Evolutionary conservation across 2,113 vertebrate genomes (phyloP).

Genomic region (Tonatia bakeri): DNA sequence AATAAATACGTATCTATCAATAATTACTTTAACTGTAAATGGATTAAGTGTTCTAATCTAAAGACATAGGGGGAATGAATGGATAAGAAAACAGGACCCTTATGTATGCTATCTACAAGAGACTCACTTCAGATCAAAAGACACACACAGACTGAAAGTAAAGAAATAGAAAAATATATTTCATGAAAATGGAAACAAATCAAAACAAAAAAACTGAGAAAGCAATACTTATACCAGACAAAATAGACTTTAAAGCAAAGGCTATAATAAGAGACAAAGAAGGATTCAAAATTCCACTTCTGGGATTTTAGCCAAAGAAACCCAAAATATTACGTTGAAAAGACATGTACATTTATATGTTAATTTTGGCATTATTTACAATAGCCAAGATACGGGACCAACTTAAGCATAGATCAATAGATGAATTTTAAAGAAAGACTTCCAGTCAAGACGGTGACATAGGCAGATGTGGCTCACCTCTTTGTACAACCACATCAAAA

Average conservation of each 20-base stretch:
- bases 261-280: not conserved
- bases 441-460: too few relatives aligned
- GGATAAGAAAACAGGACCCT: not conserved
- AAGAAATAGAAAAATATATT: not conserved
- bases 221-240: not conserved
- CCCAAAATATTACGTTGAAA: not conserved
- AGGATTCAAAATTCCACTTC: not conserved
- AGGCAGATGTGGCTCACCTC: too few relatives aligned
- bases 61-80: not conserved
- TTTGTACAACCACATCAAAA: too few relatives aligned
- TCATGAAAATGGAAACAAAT: not conserved
- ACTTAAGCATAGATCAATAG: not conserved
- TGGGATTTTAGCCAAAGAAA: not conserved
- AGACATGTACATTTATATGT: not conserved
- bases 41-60: not conserved
- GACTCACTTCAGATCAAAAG: not conserved
- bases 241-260: not conserved
- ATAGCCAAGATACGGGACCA: not conserved
- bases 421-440: not conserved
- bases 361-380: not conserved
- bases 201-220: not conserved
- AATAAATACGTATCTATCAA: not conserved
- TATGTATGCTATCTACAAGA: not conserved
- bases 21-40: not conserved
- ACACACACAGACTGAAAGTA: not conserved